Evolutionary conservation across 2,113 vertebrate species (phyloP).

Genomic region (Salvelinus alpinus): DNA sequence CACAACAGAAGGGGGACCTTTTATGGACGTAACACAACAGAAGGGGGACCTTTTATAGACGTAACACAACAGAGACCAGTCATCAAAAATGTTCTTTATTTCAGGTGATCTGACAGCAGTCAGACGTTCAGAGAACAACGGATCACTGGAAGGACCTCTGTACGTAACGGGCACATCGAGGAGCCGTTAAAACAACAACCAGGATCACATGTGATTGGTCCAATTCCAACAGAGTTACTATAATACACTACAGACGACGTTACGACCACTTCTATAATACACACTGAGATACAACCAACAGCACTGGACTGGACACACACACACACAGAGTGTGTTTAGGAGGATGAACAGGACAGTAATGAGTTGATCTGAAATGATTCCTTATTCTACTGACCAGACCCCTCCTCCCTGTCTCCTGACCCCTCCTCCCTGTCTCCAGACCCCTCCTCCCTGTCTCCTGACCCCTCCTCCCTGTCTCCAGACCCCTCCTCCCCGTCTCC

Average conservation of each 20-base stretch:
- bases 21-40: no score
- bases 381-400: not conserved
- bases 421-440: no score
- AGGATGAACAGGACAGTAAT: no score
- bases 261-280: slow-evolving; percentile 70
- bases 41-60: no score
- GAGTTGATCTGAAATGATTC: no score
- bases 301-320: slow-evolving; percentile 56
- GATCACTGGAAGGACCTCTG: slow-evolving; percentile 65
- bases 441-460: no score
- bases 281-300: slow-evolving; percentile 70
- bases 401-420: no score
- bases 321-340: slow-evolving; percentile 25
- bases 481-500: no score
- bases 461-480: no score
- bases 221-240: slow-evolving; percentile 53
- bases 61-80: no score
- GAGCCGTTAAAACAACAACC: slow-evolving; percentile 54
- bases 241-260: slow-evolving; percentile 68
- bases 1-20: no score
- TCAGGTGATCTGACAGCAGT: slow-evolving; percentile 66
- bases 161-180: slow-evolving; percentile 68
- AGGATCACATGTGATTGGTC: slow-evolving; percentile 20
- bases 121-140: slow-evolving; percentile 27
- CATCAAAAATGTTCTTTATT: slow-evolving; percentile 65